Base-by-base conservation (phyloP, 2,797 vertebrate genomes). In the Acridotheres tristis region DNA sequence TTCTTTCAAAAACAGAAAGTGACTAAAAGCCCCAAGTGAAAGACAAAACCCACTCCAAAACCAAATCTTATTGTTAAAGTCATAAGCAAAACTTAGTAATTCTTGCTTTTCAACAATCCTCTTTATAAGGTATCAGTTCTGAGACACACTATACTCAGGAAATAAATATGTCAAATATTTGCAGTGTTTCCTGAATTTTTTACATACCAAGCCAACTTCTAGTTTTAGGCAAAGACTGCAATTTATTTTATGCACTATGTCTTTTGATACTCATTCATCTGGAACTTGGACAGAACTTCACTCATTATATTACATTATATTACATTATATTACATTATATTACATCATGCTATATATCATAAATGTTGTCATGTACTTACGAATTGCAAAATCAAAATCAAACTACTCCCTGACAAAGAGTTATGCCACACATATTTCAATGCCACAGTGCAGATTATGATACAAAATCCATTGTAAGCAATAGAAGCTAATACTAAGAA, bases 311-410 rank as follows among this genome's bases (percentile, higher is more conserved):
- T 25, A 15, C 13, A 26, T 16, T 26, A 50, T 16, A 36, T 17
- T 17, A 32, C 32, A 29, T 20, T 16, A 36, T 29, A 47, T 17
- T 25, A 15, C 13, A 26, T 16, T 26, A 50, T 16, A 36, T 17
- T 17, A 32, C 32, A 29, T 20, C 12, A 36, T 29, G 36, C 18
- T 8, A 25, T 51, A 27, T 29, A 69, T 94, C 74, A 89, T 93
- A 94, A 79, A 89, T 85, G 40, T 90, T 96, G 77, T 72, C 65
- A 90, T 71, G 79, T 95, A 93, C 66, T 93, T 97, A 85, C 16
- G 94, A 96, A 97, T 90, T 42, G 11, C 87, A 96, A 96, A 97
- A 97, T 53, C 15, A 92, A 97, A 97, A 93, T 78, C 57, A 95
- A 97, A 90, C 79, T 90, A 92, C 23, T 8, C 17, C 22, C 8